These are phyloP conservation scores for Cervus canadensis DNA, from an alignment of 2,113 vertebrate genomes.

Conservation along the genomic window DNA sequence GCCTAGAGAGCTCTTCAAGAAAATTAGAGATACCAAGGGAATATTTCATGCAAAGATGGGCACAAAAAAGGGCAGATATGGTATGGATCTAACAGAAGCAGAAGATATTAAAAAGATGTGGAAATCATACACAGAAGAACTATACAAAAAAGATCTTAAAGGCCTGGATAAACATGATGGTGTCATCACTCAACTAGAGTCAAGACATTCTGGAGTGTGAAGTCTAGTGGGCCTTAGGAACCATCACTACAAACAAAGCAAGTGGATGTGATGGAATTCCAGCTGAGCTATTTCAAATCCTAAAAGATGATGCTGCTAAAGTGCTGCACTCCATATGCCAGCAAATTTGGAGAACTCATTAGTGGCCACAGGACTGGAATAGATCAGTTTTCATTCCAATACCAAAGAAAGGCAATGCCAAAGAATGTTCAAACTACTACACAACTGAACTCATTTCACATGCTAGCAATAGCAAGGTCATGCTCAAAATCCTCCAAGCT, in stretches of 20 bases:
- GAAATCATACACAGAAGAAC: not conserved
- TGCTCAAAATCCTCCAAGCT: not conserved
- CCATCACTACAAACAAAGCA: not conserved
- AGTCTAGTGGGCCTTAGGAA: not conserved
- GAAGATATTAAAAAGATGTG: not conserved
- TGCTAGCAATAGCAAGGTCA: not conserved
- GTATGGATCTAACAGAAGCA: not conserved
- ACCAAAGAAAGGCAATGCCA: not conserved
- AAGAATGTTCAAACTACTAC: not conserved
- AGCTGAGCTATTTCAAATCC: not conserved
- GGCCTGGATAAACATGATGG: not conserved
- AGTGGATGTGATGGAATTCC: not conserved
- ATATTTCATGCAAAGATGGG: not conserved
- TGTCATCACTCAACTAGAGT: not conserved
- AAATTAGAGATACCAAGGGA: not conserved
- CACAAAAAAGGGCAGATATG: not conserved
- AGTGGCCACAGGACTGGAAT: not conserved
- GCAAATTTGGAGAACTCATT: not conserved
- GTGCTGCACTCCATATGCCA: not conserved
- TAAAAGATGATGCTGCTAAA: not conserved
- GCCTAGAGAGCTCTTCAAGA: not conserved
- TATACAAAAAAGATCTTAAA: not conserved
- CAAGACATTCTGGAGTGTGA: not conserved
- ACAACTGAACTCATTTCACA: not conserved
- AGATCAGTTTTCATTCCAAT: not conserved